Base-by-base conservation (phyloP, 2,888 invertebrate species). In the Tetragonula carbonaria region DNA sequence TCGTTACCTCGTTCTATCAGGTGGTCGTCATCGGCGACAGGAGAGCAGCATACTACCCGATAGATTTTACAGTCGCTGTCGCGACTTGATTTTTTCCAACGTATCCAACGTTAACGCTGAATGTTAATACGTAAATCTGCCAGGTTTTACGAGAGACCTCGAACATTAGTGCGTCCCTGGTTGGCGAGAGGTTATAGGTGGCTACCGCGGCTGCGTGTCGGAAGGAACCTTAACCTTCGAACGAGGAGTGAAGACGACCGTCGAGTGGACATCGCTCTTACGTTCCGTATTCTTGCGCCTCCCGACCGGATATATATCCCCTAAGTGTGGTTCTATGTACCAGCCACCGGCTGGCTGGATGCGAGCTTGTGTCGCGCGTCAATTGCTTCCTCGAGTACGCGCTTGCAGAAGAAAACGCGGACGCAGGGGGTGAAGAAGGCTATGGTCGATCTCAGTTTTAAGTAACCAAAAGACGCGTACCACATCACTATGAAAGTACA, bases 311-410 rank as follows among this genome's bases (percentile, higher is more conserved):
- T 88, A 91, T 90, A 91, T 90, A 89, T 89, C 86, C 91, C 88
- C 91, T 93, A 93, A 93, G 93, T 93, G 93, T 92, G 91, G 89
- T 93, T 93, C 90, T 92, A 86, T 93, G 93, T 93, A 92, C 88
- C 90, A 83, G 87, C 87, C 90, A 91, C 88, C 84, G 87, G 87
- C 84, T 82, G 82, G 80, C 87, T 86, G 88, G 87, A 87, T 86
- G 88, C 82, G 84, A 88, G 91, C 90, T 92, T 93, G 91, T 92
- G 92, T 92, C 88, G 89, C 88, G 90, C 90, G 92, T 93, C 92
- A 93, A 93, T 93, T 91, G 91, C 86, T 86, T 86, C 85, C 77
- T 77, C 77, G 86, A 89, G 86, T 86, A 73, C 74, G 86, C 82
- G 86, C 86, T 88, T 3, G 33, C 33, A 33, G 82, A 83, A 66